Conservation (phyloP, 2,888 invertebrate genomes). For the Eueremaeus valkanovi region DNA sequence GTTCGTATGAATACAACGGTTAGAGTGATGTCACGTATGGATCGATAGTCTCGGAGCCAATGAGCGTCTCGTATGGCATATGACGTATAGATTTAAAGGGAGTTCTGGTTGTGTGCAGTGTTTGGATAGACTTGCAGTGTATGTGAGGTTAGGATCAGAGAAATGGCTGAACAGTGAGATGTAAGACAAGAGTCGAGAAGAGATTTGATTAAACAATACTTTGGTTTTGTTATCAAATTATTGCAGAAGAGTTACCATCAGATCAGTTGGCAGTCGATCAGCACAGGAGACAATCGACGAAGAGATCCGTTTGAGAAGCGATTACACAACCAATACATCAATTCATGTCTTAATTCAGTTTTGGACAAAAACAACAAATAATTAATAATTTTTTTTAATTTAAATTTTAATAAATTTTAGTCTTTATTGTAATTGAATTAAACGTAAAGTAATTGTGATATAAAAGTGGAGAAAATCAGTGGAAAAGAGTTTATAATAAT, state of each 20-base stretch:
- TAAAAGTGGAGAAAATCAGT: constrained; percentile 10
- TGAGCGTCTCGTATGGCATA: background rate
- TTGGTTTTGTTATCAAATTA: background rate
- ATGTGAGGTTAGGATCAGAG: background rate
- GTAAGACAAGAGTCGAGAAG: background rate
- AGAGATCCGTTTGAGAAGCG: too few species aligned
- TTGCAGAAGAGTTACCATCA: background rate
- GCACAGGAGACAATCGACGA: background rate
- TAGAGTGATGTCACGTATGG: background rate
- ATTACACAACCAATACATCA: background rate
- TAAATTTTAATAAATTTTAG: background rate
- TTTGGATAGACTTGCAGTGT: background rate
- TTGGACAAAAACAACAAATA: too few species aligned
- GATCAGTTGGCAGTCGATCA: background rate
- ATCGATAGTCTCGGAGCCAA: background rate
- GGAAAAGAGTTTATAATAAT: background rate
- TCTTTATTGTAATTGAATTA: too few species aligned
- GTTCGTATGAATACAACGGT: background rate
- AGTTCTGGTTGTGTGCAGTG: background rate
- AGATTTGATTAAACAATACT: background rate
- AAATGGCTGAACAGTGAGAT: constrained; percentile 22
- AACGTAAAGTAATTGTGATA: constrained; percentile 8
- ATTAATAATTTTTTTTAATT: background rate
- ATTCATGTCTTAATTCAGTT: background rate
- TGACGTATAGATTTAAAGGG: background rate